phyloP scores from a whole-genome alignment of 1,140 invertebrate species.

The Drosophila neocordata region DNA sequence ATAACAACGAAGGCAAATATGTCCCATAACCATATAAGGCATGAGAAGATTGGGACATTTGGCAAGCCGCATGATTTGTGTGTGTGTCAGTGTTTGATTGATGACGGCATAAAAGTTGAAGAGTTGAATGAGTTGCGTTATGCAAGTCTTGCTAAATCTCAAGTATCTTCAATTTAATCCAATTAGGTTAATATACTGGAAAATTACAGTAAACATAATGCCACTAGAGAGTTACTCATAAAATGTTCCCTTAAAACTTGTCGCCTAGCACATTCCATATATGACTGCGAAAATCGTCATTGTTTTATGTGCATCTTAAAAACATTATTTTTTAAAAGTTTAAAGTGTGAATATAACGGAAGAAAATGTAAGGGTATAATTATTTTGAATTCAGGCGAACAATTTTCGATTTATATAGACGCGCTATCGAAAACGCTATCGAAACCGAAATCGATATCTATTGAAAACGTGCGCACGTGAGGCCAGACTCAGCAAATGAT shows the following conservation, averaged over 20 bases:
- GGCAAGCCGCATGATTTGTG: slow-evolving; percentile 3
- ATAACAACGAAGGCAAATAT: slow-evolving; percentile 45
- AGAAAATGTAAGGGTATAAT: too few relatives aligned
- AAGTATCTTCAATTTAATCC: slow-evolving; percentile 54
- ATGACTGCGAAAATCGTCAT: too few relatives aligned
- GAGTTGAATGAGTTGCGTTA: slow-evolving; percentile 21
- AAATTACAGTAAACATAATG: background rate
- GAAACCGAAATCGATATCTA: background rate
- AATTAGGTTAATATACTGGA: slow-evolving; percentile 40
- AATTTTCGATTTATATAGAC: too few relatives aligned
- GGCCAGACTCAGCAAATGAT: background rate
- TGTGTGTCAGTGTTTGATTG: slow-evolving; percentile 45
- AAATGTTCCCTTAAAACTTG: background rate
- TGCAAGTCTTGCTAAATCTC: slow-evolving; percentile 39
- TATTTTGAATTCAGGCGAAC: too few relatives aligned
- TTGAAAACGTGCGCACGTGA: background rate
- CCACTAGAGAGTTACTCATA: too few relatives aligned
- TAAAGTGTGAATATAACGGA: too few relatives aligned
- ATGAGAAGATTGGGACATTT: slow-evolving; percentile 22
- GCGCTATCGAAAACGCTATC: too few relatives aligned
- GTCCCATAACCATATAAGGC: slow-evolving; percentile 22
- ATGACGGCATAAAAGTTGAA: slow-evolving; percentile 34
- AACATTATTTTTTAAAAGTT: too few relatives aligned
- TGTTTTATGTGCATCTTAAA: too few relatives aligned
- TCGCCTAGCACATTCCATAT: background rate